Evolutionary conservation across 2,113 vertebrate species (phyloP).

Genomic region (Athene cunicularia): DNA sequence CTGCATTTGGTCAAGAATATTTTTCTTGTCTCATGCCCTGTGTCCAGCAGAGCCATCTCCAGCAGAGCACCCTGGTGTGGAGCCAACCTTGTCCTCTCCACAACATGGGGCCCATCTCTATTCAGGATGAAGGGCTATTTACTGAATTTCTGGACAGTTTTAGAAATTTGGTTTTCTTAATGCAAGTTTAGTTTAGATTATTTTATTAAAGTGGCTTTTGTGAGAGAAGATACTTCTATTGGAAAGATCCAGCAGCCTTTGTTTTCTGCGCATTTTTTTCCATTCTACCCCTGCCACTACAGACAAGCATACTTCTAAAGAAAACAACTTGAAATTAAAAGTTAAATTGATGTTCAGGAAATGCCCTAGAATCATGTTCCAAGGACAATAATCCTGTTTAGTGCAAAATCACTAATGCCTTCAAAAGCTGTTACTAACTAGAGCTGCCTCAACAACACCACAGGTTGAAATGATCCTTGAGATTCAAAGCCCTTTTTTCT

Average conservation of each 20-base stretch:
- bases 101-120: accelerated
- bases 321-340: background rate
- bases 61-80: background rate
- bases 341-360: background rate
- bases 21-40: accelerated
- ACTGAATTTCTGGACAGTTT: background rate
- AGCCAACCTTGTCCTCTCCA: background rate
- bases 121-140: background rate
- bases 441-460: background rate
- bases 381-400: background rate
- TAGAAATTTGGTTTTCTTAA: background rate
- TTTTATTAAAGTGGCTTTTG: background rate
- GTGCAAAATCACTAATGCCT: background rate
- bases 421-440: background rate
- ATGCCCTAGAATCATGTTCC: background rate
- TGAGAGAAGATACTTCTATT: background rate
- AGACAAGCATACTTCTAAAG: background rate
- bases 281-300: background rate
- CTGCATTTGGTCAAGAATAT: background rate
- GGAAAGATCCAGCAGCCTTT: background rate
- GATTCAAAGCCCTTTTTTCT: background rate
- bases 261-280: background rate
- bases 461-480: background rate
- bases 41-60: background rate
- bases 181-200: background rate